Conservation (phyloP, 2,113 vertebrate species). For the Salvelinus sp. region DNA sequence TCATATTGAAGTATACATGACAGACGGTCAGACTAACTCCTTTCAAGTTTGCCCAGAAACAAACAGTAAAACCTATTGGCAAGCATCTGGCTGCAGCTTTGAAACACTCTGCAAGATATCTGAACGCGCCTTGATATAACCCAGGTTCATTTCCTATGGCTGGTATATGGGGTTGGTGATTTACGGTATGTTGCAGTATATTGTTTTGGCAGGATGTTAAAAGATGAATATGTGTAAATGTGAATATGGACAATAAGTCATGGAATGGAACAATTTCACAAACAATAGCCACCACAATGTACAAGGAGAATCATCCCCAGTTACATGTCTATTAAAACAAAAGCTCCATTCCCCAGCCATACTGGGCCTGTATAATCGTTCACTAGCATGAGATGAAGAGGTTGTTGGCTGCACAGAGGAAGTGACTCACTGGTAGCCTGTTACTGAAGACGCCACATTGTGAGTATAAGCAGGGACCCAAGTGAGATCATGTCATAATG, state of each 20-base stretch:
- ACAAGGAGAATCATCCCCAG: neutral
- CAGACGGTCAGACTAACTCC: neutral
- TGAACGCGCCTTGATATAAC: neutral
- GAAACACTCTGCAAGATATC: no score
- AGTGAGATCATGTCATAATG: neutral
- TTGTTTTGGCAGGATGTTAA: neutral
- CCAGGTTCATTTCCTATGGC: neutral
- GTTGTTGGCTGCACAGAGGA: neutral
- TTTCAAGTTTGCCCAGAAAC: neutral
- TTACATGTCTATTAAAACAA: neutral
- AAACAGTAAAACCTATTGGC: neutral
- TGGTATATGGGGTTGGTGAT: neutral
- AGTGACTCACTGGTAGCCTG: neutral
- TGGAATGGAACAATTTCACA: neutral
- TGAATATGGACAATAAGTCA: neutral
- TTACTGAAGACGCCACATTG: neutral
- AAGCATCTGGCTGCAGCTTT: no score
- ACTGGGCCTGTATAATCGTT: no score
- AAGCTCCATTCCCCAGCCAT: no score
- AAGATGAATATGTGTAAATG: neutral
- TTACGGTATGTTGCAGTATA: neutral
- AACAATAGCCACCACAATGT: neutral
- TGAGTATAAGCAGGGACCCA: neutral
- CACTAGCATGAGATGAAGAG: neutral
- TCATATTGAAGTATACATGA: neutral